These are phyloP conservation scores for Syritta pipiens DNA, from an alignment of 2,888 invertebrate genomes.

Conservation along the genomic window DNA sequence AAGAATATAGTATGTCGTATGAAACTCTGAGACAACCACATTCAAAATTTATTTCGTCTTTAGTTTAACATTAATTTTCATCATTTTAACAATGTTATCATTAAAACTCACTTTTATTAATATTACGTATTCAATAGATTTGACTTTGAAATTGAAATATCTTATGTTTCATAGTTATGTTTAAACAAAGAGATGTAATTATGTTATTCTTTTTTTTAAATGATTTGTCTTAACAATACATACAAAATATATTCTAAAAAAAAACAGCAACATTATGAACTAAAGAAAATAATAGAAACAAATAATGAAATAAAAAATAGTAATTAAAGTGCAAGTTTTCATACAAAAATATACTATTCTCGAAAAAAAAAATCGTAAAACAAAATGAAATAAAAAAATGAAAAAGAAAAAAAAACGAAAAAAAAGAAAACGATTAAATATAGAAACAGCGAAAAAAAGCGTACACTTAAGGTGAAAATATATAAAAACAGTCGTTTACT, in stretches of 20 bases:
- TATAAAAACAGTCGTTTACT: constrained; percentile 52
- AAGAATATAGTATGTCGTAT: constrained; percentile 25
- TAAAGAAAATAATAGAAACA: constrained; percentile 49
- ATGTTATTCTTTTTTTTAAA: constrained; percentile 14
- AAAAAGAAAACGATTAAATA: constrained; percentile 32
- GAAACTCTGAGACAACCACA: constrained; percentile 27
- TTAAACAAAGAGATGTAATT: constrained; percentile 18
- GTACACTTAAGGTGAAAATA: constrained; percentile 56
- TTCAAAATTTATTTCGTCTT: not conserved
- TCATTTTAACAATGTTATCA: not conserved
- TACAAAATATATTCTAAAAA: constrained; percentile 29
- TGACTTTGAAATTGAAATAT: constrained; percentile 22
- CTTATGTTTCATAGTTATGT: constrained; percentile 15
- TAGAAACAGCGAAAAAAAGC: constrained; percentile 37
- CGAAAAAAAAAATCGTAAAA: constrained; percentile 29
- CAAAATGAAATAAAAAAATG: constrained; percentile 10
- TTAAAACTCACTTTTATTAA: not conserved
- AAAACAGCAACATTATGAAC: constrained; percentile 44
- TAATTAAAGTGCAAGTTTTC: constrained; percentile 60
- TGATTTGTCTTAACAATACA: constrained; percentile 23
- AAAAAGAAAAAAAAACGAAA: constrained; percentile 20
- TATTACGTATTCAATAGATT: constrained; percentile 15
- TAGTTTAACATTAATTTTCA: not conserved
- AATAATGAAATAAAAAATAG: constrained; percentile 44
- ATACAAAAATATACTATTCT: constrained; percentile 53